Evolutionary conservation across 1,140 invertebrate genomes (phyloP), one percentile per base, ranked within the genome.

Genomic region (Zaprionus inermis): DNA sequence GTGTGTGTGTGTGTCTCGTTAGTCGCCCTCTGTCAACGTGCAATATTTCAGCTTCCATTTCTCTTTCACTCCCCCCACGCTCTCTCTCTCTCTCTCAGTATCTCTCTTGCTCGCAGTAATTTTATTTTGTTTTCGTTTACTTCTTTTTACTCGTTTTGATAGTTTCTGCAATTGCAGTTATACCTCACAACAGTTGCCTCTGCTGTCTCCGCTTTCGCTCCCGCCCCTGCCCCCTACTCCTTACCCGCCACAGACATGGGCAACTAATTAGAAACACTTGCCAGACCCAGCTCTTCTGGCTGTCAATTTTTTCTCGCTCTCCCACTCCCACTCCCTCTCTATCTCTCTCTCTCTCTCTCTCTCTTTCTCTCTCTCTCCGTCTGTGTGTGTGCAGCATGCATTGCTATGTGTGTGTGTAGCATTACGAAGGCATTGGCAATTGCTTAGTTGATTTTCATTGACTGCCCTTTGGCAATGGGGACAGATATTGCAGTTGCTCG

Each of bases 401-500:
- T n/a, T n/a, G 18, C 22, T 49, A 10, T 54, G 59, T 10, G 34
- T 9, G 3, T 41, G 16, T 16, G 51, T 54, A 65, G 30, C 52
- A 65, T 46, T 56, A 55, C 36, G 52, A 18, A 56, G 63, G 66
- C 67, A 79, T 80, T 84, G 81, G 78, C 81, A 84, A 84, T 84
- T 84, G 81, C 81, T 84, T 85, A 85, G 81, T 84, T 84, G 81
- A 84, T 85, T 84, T 80, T 84, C 81, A 84, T 84, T 84, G 73
- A 80, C 81, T 80, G 73, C 69, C 81, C 74, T 76, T 72, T 83
- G 76, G 66, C 59, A 59, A 66, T 71, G 69, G 72, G 81, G 79
- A 72, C 75, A 77, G 64, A 59, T 72, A 67, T 73, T 73, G 70
- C 65, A 74, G 81, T 78, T 81, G 65, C 54, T 80, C 73, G 61